phyloP scores from a whole-genome alignment of 2,113 vertebrate species.

The Lophochroa leadbeateri region DNA sequence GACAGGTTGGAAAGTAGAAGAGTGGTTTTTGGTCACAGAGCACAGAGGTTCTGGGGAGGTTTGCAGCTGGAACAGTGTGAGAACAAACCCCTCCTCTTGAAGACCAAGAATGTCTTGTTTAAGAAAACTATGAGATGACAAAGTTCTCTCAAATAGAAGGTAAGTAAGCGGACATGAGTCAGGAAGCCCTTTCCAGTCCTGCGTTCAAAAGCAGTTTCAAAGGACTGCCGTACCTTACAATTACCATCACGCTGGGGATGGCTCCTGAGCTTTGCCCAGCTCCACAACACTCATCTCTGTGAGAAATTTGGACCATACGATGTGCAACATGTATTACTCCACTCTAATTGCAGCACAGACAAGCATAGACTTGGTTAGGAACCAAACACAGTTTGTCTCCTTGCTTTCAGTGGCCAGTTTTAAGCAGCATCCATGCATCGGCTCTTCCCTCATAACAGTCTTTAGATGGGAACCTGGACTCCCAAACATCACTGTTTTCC shows the following conservation, averaged over 20 bases:
- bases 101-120: neutral
- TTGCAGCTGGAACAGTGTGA: neutral
- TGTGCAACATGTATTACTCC: neutral
- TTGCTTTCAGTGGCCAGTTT: neutral
- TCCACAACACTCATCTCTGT: neutral
- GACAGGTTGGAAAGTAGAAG: neutral
- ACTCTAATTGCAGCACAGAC: conserved; percentile 12
- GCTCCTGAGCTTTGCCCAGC: neutral
- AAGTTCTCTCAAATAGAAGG: neutral
- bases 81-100: neutral
- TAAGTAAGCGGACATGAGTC: neutral
- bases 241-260: neutral
- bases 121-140: neutral
- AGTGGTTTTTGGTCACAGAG: neutral
- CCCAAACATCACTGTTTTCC: neutral
- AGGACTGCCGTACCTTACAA: neutral
- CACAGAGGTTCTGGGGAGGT: neutral
- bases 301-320: neutral
- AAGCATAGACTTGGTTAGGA: conserved; percentile 17
- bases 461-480: neutral
- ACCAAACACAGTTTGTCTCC: neutral
- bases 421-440: neutral
- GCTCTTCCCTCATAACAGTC: neutral
- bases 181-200: neutral
- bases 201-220: neutral